phyloP scores from a whole-genome alignment of 2,888 invertebrate genomes.

The Oscheius sp. region DNA sequence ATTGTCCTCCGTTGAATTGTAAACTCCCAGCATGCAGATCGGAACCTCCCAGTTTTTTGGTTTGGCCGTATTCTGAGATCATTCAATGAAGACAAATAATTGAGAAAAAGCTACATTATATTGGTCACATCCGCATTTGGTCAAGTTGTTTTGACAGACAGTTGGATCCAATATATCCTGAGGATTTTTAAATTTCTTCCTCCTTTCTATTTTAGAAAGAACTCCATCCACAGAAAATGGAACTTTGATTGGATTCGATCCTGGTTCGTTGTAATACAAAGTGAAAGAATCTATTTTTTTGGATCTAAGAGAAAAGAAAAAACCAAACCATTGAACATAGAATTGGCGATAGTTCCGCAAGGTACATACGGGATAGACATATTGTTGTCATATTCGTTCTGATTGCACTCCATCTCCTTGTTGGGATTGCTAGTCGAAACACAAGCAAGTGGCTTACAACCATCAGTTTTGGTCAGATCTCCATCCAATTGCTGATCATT shows the following conservation, averaged over 20 bases:
- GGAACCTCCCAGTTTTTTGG: slow-evolving; percentile 85
- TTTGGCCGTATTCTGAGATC: slow-evolving; percentile 72
- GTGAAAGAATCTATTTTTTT: not conserved
- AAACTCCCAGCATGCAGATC: slow-evolving; percentile 78
- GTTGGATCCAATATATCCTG: not conserved
- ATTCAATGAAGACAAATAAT: not conserved
- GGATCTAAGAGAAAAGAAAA: not conserved
- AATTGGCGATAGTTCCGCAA: slow-evolving; percentile 98
- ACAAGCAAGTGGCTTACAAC: slow-evolving; percentile 49
- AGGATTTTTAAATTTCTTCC: slow-evolving; percentile 92
- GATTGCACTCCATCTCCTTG: not conserved
- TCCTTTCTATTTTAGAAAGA: slow-evolving; percentile 93
- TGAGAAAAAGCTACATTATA: not conserved
- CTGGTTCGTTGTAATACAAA: not conserved
- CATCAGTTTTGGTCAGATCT: slow-evolving; percentile 76
- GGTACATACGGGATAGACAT: slow-evolving; percentile 81
- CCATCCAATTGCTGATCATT: slow-evolving; percentile 83
- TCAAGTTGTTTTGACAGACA: not conserved
- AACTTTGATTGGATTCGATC: slow-evolving; percentile 8
- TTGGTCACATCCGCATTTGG: not conserved
- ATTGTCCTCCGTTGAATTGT: not conserved
- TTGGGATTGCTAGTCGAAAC: slow-evolving; percentile 5
- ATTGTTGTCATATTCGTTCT: not conserved
- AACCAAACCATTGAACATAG: slow-evolving; percentile 86
- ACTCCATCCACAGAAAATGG: slow-evolving; percentile 74